Base-by-base conservation (phyloP, 2,888 invertebrate genomes). In the Aplocera efformata region DNA sequence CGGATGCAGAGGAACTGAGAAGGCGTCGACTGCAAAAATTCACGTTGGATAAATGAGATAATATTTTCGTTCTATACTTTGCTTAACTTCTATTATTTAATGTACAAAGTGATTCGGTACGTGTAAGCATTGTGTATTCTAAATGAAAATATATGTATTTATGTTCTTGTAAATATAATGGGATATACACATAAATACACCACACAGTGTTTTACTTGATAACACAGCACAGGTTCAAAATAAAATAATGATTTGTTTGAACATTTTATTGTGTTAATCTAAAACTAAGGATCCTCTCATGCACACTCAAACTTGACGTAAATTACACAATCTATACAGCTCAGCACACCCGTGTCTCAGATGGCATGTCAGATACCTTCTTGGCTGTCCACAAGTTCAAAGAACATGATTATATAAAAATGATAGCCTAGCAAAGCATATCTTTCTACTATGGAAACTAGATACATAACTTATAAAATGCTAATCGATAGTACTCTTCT, bases 11-110 rank as follows among this genome's bases (percentile, higher is more conserved):
- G 63, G 94, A 95, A 69, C 86, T 95, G 40, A 90, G 95, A 75
- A 91, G 93, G 82, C 90, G 94, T 71, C 91, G 95, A 79, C 88
- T 95, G 74, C 92, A 93, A 81, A 94, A 93, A 82, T 95, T 94
- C 67, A 83, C 76, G 43, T 55, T 72, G 63, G 86, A 88, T 52
- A 81, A 86, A 72, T 86, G 76, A 85, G 71, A 71, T 60, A 60
- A 53, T 60, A 53, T 63, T 69, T 72, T 70, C 56, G 69, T 78
- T 75, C 69, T 64, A 72, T 63, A 75, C 22, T 63, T 78, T 70
- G 68, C 68, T 58, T 68, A 71, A 77, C 70, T 74, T 75, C 72
- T 78, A 72, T 72, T 77, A 71, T 79, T 76, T 79, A 78, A 76
- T 86, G 85, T 86, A 86, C 79, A 86, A 84, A 84, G 83, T 82